phyloP scores from a whole-genome alignment of 2,888 invertebrate species.

The Apotomis betuletana region DNA sequence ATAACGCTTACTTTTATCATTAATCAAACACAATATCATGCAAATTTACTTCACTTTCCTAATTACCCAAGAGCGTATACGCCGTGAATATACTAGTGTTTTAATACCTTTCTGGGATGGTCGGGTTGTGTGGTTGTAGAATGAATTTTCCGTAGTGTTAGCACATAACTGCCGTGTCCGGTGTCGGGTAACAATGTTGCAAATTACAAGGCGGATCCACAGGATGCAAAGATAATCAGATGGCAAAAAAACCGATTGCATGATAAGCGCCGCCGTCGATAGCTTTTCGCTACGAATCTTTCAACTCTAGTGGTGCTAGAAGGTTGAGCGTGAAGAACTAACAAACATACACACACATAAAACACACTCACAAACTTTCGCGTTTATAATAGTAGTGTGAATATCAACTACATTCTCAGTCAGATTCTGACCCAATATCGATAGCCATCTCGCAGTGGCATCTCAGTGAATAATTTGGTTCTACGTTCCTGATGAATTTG shows the following conservation, averaged over 20 bases:
- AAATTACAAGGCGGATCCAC: slow-evolving; percentile 31
- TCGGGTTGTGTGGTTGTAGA: background rate
- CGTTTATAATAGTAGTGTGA: too few species aligned
- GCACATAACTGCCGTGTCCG: slow-evolving; percentile 31
- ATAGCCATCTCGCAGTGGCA: too few species aligned
- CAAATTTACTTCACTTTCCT: background rate
- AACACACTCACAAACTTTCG: too few species aligned
- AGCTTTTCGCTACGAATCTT: too few species aligned
- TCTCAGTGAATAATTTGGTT: too few species aligned
- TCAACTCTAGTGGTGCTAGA: too few species aligned
- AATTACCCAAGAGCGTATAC: background rate
- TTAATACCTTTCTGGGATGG: background rate
- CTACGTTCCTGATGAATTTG: too few species aligned
- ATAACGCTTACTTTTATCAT: slow-evolving; percentile 27
- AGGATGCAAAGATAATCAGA: slow-evolving; percentile 31
- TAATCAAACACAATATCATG: slow-evolving; percentile 7
- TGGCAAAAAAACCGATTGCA: slow-evolving; percentile 22
- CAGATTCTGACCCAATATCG: too few species aligned
- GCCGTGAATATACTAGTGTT: background rate
- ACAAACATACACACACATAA: too few species aligned
- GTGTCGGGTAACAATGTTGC: slow-evolving; percentile 36
- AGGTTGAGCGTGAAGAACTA: too few species aligned
- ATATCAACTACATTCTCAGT: too few species aligned
- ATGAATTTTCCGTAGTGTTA: slow-evolving; percentile 11
- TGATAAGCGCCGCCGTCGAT: too few species aligned